phyloP scores from a whole-genome alignment of 2,888 invertebrate genomes.

The Melanophora roralis region DNA sequence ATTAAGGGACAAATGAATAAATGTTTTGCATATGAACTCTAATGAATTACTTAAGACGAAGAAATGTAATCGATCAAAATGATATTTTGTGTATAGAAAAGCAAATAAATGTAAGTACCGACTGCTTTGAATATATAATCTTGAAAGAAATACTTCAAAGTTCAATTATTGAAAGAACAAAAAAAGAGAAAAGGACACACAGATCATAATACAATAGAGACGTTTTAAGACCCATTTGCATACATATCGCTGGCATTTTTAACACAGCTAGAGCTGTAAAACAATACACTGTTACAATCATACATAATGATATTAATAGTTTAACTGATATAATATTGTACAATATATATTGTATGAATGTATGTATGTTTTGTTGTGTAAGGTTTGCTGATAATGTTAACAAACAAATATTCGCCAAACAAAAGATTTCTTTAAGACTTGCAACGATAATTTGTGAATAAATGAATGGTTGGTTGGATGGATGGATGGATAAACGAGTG shows the following conservation, averaged over 20 bases:
- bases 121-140: slow-evolving; percentile 17
- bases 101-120: slow-evolving; percentile 12
- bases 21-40: slow-evolving; percentile 39
- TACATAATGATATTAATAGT: slow-evolving; percentile 26
- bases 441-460: background rate
- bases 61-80: slow-evolving; percentile 57
- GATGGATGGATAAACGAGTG: slow-evolving; percentile 12
- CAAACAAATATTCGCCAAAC: slow-evolving; percentile 17
- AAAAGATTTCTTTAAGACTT: slow-evolving; percentile 16
- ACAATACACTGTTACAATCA: slow-evolving; percentile 15
- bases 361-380: background rate
- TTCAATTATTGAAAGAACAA: slow-evolving; percentile 15
- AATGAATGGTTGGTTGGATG: slow-evolving; percentile 1
- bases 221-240: slow-evolving; percentile 55
- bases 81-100: slow-evolving; percentile 25
- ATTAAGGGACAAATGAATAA: slow-evolving; percentile 27
- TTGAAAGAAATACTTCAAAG: slow-evolving; percentile 41
- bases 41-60: background rate
- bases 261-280: slow-evolving; percentile 25
- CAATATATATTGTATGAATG: too few species aligned
- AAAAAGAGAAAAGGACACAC: slow-evolving; percentile 42
- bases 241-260: slow-evolving; percentile 34
- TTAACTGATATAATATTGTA: background rate
- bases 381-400: slow-evolving; percentile 18
- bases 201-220: slow-evolving; percentile 47